Evolutionary conservation across 1,140 invertebrate genomes (phyloP).

Genomic region (Leptinotarsa lineolata): DNA sequence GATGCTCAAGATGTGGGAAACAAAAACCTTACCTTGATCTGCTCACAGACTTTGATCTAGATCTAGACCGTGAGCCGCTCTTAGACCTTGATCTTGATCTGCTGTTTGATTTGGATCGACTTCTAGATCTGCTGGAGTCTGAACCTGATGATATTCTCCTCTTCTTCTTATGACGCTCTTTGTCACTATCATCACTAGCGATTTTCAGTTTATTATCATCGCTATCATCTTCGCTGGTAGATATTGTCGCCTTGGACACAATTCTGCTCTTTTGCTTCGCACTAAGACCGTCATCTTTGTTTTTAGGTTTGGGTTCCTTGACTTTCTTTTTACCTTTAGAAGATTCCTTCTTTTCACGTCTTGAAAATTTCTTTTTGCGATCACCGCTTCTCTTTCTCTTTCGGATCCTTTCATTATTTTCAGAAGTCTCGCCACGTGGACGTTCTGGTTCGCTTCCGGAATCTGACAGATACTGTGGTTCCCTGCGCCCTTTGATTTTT

Average conservation of each 20-base stretch:
- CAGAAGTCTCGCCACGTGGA: constrained; percentile 47
- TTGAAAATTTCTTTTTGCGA: constrained; percentile 46
- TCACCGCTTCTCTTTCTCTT: constrained; percentile 52
- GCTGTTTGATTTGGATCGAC: constrained; percentile 39
- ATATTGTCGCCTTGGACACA: constrained; percentile 94
- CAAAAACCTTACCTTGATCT: not conserved
- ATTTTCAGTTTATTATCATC: constrained; percentile 64
- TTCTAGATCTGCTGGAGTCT: constrained; percentile 48
- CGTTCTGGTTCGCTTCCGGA: constrained; percentile 67
- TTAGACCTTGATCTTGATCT: constrained; percentile 26
- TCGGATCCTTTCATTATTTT: constrained; percentile 59
- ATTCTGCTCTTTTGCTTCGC: constrained; percentile 85
- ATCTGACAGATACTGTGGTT: constrained; percentile 72
- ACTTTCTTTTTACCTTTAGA: constrained; percentile 59
- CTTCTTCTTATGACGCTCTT: constrained; percentile 59
- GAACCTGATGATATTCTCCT: constrained; percentile 59
- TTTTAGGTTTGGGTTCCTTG: constrained; percentile 42
- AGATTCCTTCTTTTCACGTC: constrained; percentile 54
- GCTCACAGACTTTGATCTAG: constrained; percentile 18
- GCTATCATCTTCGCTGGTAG: constrained; percentile 89
- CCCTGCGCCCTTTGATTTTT: constrained; percentile 55
- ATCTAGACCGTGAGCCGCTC: constrained; percentile 15
- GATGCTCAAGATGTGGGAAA: not conserved
- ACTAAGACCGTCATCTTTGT: constrained; percentile 69
- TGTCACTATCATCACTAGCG: constrained; percentile 64